A percentile compares a stretch with the other conserved stretches of the same genome.
Conservation (phyloP, 2,797 vertebrate species). For the Phoeniculus purpureus region DNA sequence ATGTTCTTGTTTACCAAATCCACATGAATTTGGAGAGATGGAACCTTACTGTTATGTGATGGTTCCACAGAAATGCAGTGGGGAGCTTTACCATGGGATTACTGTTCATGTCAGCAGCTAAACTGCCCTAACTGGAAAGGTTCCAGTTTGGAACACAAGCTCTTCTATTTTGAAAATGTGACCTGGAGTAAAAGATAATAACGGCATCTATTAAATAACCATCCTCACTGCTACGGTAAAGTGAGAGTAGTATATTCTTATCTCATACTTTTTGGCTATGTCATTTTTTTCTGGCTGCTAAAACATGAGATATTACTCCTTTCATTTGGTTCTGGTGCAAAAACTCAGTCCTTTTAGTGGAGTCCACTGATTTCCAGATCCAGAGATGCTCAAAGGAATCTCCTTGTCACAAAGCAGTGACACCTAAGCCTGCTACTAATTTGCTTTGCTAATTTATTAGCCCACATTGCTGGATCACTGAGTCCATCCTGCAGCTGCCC, state of each 20-base stretch:
- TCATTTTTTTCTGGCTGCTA: neutral
- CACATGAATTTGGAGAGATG: neutral
- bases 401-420: neutral
- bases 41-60: neutral
- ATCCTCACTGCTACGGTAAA: neutral
- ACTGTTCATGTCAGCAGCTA: neutral
- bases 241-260: neutral
- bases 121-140: neutral
- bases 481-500: neutral
- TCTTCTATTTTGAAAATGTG: neutral
- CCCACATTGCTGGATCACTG: neutral
- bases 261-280: neutral
- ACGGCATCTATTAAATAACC: neutral
- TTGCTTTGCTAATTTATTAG: neutral
- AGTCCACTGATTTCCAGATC: neutral
- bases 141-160: neutral
- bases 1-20: neutral
- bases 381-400: neutral
- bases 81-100: neutral
- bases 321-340: neutral
- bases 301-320: neutral
- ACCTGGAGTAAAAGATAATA: neutral
- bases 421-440: neutral
- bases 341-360: neutral
- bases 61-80: neutral